Evolutionary conservation across 2,888 invertebrate species (phyloP), one percentile per base, ranked within the genome.

Genomic region (Siphlonurus alternatus): DNA sequence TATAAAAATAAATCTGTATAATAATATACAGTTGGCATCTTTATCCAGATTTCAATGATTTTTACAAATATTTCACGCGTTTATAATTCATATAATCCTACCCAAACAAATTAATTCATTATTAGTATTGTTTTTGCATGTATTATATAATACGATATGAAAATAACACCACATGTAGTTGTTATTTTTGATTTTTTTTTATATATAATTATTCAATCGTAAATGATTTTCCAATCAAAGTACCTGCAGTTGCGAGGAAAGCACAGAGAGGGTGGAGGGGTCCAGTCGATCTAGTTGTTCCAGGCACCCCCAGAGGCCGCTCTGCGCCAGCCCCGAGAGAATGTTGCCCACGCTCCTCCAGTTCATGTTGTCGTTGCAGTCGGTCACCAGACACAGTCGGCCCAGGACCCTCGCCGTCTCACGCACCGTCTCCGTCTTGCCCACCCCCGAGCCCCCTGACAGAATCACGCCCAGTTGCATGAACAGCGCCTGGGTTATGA

Each of bases 261-360:
- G 93, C 1, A 95, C 94, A 19, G 93, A 94, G 22, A 95, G 77
- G 61, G 94, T 93, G 0, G 94, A 93, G 2, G 93, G 86, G 68
- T 94, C 93, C 68, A 96, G 94, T 51, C 93, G 80, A 76, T 95
- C 94, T 77, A 95, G 95, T 76, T 94, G 93, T 70, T 95, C 94
- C 73, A 95, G 95, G 74, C 94, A 95, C 1, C 94, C 95, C 95
- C 95, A 95, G 1, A 93, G 93, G 0, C 95, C 95, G 73, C 89
- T 90, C 73, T 91, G 89, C 64, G 87, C 87, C 62, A 92, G 77
- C 1, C 91, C 85, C 0, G 87, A 84, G 2, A 92, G 76, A 68
- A 87, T 89, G 53, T 84, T 84, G 3, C 86, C 86, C 61, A 91
- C 85, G 1, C 93, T 90, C 69, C 88, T 83, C 73, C 86, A 90